phyloP scores from a whole-genome alignment of 2,113 vertebrate genomes.

The Chaetura pelagica region DNA sequence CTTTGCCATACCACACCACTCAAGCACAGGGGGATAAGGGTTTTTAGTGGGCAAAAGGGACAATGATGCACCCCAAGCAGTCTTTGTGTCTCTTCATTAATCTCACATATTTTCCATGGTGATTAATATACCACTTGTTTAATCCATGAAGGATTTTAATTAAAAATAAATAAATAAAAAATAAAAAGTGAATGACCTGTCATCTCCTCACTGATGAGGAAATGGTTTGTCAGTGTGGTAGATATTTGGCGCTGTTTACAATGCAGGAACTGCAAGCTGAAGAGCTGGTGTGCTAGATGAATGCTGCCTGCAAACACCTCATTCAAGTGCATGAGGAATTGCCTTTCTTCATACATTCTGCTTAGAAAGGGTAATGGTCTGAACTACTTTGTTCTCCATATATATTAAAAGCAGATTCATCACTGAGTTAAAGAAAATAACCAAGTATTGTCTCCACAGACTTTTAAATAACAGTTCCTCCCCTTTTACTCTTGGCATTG shows the following conservation, averaged over 20 bases:
- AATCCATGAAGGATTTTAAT: neutral
- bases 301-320: neutral
- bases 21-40: neutral
- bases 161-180: neutral
- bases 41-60: neutral
- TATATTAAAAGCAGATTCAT: conserved; percentile 11
- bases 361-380: neutral
- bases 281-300: neutral
- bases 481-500: conserved; percentile 10
- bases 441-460: neutral
- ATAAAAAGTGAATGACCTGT: neutral
- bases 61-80: neutral
- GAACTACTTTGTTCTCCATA: neutral
- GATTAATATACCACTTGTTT: neutral
- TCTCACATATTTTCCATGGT: neutral
- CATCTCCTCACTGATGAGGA: neutral
- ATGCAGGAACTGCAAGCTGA: neutral
- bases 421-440: conserved; percentile 34
- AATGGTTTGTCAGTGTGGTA: neutral
- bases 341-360: neutral
- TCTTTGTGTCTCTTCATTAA: neutral
- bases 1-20: neutral
- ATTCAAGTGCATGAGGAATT: neutral
- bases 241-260: neutral
- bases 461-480: conserved; percentile 10